Evolutionary conservation across 2,113 vertebrate genomes (phyloP).

Genomic region (Neopipo cinnamomea): DNA sequence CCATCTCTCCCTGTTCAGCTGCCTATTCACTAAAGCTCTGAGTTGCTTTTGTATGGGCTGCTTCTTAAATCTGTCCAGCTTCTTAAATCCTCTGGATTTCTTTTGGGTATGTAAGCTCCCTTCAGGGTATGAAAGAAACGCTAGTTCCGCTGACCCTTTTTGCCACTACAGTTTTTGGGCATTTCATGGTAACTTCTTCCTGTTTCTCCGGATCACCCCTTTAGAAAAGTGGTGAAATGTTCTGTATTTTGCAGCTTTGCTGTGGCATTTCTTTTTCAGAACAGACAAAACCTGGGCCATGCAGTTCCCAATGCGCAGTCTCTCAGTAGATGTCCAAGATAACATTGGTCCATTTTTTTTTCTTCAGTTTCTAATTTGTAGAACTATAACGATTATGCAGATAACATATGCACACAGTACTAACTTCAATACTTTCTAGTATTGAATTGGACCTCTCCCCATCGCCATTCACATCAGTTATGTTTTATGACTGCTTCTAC

Average conservation of each 20-base stretch:
- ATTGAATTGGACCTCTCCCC: not conserved
- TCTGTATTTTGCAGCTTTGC: not conserved
- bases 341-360: not conserved
- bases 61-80: not conserved
- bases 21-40: not conserved
- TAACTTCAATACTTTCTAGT: not conserved
- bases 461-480: not conserved
- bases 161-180: rapidly evolving
- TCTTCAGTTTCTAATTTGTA: not conserved
- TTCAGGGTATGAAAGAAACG: not conserved
- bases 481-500: not conserved
- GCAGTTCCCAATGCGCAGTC: not conserved
- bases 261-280: not conserved
- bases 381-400: not conserved
- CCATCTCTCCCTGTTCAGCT: not conserved
- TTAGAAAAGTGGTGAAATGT: not conserved
- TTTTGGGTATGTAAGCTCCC: not conserved
- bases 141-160: not conserved
- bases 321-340: not conserved
- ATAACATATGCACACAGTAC: not conserved
- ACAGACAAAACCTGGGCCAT: not conserved
- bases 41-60: not conserved
- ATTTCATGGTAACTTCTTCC: not conserved
- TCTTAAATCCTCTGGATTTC: not conserved
- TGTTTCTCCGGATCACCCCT: not conserved